These are phyloP conservation scores for Dendronephthya gigantea DNA, from an alignment of 64 coral and sea anemone species.

Conservation along the genomic window DNA sequence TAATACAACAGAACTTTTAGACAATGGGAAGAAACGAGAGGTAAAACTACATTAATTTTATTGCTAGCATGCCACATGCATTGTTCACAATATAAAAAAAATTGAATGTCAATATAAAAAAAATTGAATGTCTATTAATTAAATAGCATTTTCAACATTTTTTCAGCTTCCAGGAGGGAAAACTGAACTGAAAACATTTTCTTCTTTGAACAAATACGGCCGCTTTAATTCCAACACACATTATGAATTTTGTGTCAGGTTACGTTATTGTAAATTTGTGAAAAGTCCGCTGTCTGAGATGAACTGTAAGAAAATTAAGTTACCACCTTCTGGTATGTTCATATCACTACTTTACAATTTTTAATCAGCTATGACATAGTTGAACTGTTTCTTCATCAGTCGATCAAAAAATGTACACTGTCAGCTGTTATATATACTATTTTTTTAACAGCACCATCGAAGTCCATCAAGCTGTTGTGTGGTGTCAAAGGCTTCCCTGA, in stretches of 20 bases:
- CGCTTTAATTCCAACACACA: not conserved
- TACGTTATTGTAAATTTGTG: not conserved
- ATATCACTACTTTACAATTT: too few species aligned
- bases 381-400: too few species aligned
- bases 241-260: not conserved
- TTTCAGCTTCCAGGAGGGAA: not conserved
- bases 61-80: too few species aligned
- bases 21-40: not conserved
- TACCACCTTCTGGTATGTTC: not conserved
- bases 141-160: too few species aligned
- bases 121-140: too few species aligned
- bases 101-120: too few species aligned
- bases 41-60: not conserved
- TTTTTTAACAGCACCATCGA: not conserved
- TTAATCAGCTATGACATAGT: too few species aligned
- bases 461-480: not conserved
- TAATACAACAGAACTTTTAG: not conserved
- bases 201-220: not conserved
- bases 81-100: too few species aligned
- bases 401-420: too few species aligned
- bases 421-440: too few species aligned
- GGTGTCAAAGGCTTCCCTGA: not conserved
- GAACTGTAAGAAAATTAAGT: not conserved
- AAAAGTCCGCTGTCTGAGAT: not conserved
- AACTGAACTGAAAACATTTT: not conserved